Conservation (phyloP, 1,140 invertebrate genomes). For the Aphis craccivora region DNA sequence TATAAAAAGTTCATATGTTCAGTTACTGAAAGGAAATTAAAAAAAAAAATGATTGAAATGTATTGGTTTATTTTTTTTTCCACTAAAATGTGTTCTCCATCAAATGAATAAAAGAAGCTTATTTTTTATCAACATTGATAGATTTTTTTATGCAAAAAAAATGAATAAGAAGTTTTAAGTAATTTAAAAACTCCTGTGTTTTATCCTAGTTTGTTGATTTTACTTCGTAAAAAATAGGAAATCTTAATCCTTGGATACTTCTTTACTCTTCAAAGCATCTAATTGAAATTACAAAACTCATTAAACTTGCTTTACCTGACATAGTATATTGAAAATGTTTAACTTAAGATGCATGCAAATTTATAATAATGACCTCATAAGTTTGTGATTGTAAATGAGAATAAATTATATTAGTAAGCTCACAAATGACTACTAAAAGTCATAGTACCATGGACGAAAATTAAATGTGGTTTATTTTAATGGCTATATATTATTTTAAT, state of each 20-base stretch:
- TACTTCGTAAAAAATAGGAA: neutral
- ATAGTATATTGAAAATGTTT: conserved; percentile 3
- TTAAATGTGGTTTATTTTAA: neutral
- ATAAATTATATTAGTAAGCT: neutral
- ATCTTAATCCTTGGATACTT: neutral
- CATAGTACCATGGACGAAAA: neutral
- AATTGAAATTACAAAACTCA: conserved; percentile 5
- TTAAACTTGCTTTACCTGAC: conserved; percentile 2
- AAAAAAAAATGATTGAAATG: neutral
- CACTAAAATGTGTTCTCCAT: neutral
- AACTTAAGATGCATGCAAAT: neutral
- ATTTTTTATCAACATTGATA: neutral
- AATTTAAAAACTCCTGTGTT: neutral
- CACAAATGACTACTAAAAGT: neutral
- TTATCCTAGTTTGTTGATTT: conserved; percentile 3
- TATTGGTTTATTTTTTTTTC: neutral
- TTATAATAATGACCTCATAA: neutral
- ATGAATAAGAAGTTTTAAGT: neutral
- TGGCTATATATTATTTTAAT: neutral
- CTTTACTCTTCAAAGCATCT: conserved; percentile 10
- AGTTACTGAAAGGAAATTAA: neutral
- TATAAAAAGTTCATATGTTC: neutral
- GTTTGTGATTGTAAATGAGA: neutral
- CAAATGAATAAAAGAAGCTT: neutral
- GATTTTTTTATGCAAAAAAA: neutral